Percentiles rank a stretch among this genome's conserved stretches.
These are phyloP conservation scores for Accipiter cooperii DNA, from an alignment of 2,113 vertebrate genomes.

Conservation along the genomic window DNA sequence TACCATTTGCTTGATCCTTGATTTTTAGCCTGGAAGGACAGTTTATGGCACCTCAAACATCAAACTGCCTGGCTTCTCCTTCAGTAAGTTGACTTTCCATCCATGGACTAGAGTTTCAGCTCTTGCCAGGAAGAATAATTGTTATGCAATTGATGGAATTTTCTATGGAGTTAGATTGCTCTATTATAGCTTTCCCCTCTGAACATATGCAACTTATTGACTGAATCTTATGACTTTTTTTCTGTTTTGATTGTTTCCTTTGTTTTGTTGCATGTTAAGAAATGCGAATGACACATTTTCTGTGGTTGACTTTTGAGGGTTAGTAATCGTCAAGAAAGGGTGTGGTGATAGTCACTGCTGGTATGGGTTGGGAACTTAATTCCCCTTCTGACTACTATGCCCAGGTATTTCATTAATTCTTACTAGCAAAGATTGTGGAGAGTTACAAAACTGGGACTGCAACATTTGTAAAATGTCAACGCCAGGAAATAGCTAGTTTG, in stretches of 20 bases:
- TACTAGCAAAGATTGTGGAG: neutral
- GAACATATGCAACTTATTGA: neutral
- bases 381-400: slow-evolving; percentile 32
- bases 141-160: neutral
- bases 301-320: neutral
- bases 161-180: neutral
- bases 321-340: neutral
- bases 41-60: neutral
- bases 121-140: neutral
- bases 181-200: neutral
- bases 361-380: slow-evolving; percentile 22
- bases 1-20: neutral
- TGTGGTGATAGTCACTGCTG: neutral
- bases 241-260: neutral
- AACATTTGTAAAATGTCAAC: neutral
- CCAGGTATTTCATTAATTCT: slow-evolving; percentile 59
- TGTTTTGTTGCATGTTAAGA: neutral
- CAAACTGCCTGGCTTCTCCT: neutral
- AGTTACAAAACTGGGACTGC: slow-evolving; percentile 42
- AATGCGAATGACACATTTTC: neutral
- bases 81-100: neutral
- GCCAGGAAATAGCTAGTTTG: slow-evolving; percentile 1
- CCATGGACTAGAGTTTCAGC: neutral
- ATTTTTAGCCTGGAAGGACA: neutral
- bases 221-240: neutral